Percentiles rank a stretch among this genome's conserved stretches.
These are phyloP conservation scores for Lates japonicus DNA, from an alignment of 2,797 vertebrate species.

Conservation along the genomic window DNA sequence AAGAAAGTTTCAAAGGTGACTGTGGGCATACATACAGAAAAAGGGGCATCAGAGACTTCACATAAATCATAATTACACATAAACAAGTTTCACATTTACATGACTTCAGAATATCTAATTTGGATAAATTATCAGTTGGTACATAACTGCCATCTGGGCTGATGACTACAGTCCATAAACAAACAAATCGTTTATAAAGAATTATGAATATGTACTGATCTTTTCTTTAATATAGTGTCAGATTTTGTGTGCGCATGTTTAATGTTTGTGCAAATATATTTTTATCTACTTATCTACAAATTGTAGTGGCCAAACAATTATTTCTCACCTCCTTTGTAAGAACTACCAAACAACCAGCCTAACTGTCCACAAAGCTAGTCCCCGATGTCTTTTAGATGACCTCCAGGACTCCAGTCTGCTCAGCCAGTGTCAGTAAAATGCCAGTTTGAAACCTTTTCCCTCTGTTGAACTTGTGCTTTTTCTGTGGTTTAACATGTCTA, in stretches of 20 bases:
- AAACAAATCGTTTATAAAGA: neutral
- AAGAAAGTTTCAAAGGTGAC: slow-evolving; percentile 13
- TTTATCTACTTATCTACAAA: neutral
- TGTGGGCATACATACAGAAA: neutral
- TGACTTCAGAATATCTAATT: neutral
- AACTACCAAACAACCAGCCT: neutral
- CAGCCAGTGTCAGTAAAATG: slow-evolving; percentile 3
- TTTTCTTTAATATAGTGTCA: neutral
- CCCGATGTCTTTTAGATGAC: neutral
- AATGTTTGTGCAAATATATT: too few species aligned
- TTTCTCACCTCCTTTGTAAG: neutral
- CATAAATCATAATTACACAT: neutral
- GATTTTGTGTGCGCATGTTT: neutral
- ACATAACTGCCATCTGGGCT: neutral
- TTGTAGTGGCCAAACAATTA: neutral
- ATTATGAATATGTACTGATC: too few species aligned
- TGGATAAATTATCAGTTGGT: neutral
- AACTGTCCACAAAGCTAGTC: neutral
- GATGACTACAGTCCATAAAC: neutral
- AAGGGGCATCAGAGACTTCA: neutral
- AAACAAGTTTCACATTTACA: neutral
- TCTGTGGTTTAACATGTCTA: neutral
- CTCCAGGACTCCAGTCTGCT: slow-evolving; percentile 13
- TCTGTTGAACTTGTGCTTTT: neutral
- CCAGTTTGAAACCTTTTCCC: neutral